These are phyloP conservation scores for Hypanus sabinus DNA, from an alignment of 2,113 vertebrate genomes.

Conservation along the genomic window DNA sequence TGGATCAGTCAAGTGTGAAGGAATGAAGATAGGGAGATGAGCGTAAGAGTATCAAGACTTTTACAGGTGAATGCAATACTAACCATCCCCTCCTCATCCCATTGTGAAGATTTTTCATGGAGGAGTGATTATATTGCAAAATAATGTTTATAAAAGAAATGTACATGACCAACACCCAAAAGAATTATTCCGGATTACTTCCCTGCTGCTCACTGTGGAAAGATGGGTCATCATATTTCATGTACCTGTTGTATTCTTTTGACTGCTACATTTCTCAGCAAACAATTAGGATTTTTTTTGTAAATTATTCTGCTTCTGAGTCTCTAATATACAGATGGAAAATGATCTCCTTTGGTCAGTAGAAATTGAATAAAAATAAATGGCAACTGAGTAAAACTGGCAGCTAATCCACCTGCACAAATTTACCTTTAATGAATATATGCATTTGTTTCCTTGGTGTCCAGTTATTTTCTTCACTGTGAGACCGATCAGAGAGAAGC, in stretches of 20 bases:
- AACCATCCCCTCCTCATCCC: no score
- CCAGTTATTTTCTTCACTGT: background rate
- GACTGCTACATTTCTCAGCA: background rate
- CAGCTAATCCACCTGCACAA: no score
- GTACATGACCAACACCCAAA: background rate
- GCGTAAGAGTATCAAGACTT: background rate
- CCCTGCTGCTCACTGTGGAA: background rate
- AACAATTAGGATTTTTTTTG: background rate
- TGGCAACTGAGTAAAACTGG: no score
- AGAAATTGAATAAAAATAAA: no score
- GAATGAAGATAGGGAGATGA: background rate
- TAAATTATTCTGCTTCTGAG: background rate
- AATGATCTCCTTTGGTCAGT: no score
- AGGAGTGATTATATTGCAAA: background rate
- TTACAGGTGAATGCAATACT: background rate
- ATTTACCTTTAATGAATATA: no score
- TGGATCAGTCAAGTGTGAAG: conserved; percentile 2
- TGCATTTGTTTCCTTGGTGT: background rate
- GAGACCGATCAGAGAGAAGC: background rate
- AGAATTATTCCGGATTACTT: background rate
- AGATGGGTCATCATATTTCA: background rate
- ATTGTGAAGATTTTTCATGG: no score
- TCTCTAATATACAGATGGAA: background rate
- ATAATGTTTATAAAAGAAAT: background rate
- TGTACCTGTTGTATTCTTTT: background rate